phyloP scores from a whole-genome alignment of 2,113 vertebrate genomes.

The Cromileptes altivelis region DNA sequence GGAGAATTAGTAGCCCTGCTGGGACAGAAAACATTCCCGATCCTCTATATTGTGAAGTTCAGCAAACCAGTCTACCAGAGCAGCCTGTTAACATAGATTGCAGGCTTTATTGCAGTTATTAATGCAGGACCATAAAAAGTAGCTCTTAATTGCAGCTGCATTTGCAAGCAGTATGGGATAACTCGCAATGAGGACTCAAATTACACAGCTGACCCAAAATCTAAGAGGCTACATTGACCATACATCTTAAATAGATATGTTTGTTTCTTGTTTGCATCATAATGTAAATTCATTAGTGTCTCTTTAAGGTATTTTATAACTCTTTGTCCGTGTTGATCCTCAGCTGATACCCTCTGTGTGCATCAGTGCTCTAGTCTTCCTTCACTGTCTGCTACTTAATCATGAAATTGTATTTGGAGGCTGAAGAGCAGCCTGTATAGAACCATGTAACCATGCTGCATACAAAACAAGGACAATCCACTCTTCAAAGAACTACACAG shows the following conservation, averaged over 20 bases:
- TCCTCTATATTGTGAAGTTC: conserved; percentile 16
- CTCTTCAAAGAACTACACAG: conserved; percentile 40
- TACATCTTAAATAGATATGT: conserved; percentile 8
- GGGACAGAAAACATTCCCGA: conserved; percentile 23
- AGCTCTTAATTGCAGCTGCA: conserved; percentile 38
- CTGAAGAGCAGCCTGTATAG: conserved; percentile 20
- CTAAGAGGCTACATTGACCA: conserved; percentile 4
- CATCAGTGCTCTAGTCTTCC: conserved; percentile 7
- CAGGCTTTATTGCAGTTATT: conserved; percentile 42
- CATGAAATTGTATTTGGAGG: conserved; percentile 33
- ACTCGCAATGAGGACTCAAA: conserved; percentile 31
- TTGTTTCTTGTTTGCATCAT: conserved; percentile 28
- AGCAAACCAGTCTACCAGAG: conserved; percentile 19
- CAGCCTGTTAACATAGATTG: conserved; percentile 38
- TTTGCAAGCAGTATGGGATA: conserved; percentile 36
- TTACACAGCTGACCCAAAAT: conserved; percentile 26
- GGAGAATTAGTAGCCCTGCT: conserved; percentile 11
- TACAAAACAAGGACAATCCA: conserved; percentile 56
- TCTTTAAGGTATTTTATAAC: conserved; percentile 5
- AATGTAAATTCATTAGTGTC: conserved; percentile 4
- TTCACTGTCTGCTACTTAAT: conserved; percentile 42
- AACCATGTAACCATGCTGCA: conserved; percentile 34
- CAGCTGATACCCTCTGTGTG: conserved; percentile 14
- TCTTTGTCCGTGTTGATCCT: not conserved
- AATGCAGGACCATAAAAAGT: conserved; percentile 39